Percentiles rank a stretch among this genome's conserved stretches.
phyloP scores from a whole-genome alignment of 2,797 vertebrate species.

The Hephaestus fuliginosus region DNA sequence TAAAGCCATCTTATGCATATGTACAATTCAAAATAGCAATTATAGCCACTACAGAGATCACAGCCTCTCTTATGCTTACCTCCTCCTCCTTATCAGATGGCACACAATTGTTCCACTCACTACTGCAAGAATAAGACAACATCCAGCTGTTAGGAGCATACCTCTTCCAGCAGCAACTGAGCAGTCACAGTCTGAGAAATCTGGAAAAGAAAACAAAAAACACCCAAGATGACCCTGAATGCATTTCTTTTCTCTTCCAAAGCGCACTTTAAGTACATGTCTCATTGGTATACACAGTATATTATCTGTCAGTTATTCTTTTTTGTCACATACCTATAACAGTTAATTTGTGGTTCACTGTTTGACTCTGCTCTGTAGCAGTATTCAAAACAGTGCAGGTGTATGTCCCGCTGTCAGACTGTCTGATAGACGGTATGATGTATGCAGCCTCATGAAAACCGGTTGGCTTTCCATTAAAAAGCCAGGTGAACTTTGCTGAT shows the following conservation, averaged over 20 bases:
- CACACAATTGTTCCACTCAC: constrained; percentile 8
- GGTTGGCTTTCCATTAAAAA: constrained; percentile 36
- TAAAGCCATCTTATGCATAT: not conserved
- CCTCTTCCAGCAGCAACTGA: not conserved
- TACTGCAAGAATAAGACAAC: constrained; percentile 13
- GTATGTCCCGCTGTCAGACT: constrained; percentile 44
- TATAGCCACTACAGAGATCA: not conserved
- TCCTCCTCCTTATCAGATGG: constrained; percentile 7
- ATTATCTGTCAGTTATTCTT: no score
- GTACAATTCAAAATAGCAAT: not conserved
- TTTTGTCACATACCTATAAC: constrained; percentile 43
- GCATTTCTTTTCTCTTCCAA: no score
- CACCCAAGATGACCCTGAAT: not conserved
- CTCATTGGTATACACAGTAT: not conserved
- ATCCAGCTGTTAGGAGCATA: constrained; percentile 1
- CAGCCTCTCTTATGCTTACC: constrained; percentile 19
- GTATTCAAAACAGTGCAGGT: constrained; percentile 50
- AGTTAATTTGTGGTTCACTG: constrained; percentile 23
- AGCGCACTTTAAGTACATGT: not conserved
- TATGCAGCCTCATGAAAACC: not conserved
- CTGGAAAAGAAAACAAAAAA: constrained; percentile 12
- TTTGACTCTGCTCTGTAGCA: constrained; percentile 27
- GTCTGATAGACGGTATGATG: constrained; percentile 17
- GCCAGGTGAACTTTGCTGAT: constrained; percentile 44
- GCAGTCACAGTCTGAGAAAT: constrained; percentile 26